Evolutionary conservation across 2,797 vertebrate species (phyloP), one percentile per base, ranked within the genome.

Genomic region (Rhodeus uyekii): DNA sequence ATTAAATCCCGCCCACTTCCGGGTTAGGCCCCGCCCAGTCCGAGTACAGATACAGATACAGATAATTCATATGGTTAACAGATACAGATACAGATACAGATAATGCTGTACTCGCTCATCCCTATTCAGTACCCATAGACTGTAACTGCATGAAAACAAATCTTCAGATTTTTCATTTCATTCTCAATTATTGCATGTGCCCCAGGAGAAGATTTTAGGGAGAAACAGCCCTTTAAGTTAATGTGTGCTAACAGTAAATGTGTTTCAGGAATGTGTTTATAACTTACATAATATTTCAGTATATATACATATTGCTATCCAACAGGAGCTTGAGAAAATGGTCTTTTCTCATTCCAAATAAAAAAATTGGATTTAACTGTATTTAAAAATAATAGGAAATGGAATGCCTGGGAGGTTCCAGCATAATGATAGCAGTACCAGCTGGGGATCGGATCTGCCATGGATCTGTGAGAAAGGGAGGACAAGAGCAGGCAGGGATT

Each of bases 321-420:
- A 77, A 80, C 76, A 61, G 84, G 85, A 72, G 84, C 91, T 91
- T 91, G 90, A 90, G 91, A 93, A 92, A 90, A 87, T 90, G 29
- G 55, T 78, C n/a, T 39, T 65, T 55, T 67, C 76, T 83, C 78
- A 83, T 83, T 38, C 53, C 90, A 89, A 89, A 85, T 83, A 87
- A 84, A n/a, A 84, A 92, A 88, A 92, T 86, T 44, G 44, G 88
- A 89, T 83, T 93, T 87, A 91, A 91, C 80, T 3, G 79, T 88
- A 76, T 85, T 89, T 92, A 93, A 92, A 90, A 93, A 94, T 92
- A 93, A 94, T 92, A 92, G 81, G 90, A 83, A 83, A 42, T 16
- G 18, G 34, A 63, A 58, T 36, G 78, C n/a, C 72, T 85, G 78
- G 86, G 85, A 85, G 82, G 75, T 80, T 68, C 48, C 44, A 44